phyloP scores from a whole-genome alignment of 1,140 invertebrate species.

The Dinothrombium tinctorium region DNA sequence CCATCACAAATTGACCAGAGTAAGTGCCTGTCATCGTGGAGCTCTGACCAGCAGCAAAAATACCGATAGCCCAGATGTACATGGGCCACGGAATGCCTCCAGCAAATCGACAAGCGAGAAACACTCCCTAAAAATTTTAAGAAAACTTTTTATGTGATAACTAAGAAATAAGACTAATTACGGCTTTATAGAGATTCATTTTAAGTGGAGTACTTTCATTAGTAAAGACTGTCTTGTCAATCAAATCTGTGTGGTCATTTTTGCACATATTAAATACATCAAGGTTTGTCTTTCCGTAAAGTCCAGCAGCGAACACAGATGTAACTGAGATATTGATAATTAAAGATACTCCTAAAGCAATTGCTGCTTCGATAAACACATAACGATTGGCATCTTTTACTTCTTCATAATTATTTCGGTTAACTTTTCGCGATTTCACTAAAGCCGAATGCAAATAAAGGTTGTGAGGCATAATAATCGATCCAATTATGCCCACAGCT shows the following conservation, averaged over 20 bases:
- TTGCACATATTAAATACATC: conserved; percentile 43
- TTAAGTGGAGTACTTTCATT: conserved; percentile 33
- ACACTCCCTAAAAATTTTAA: conserved; percentile 10
- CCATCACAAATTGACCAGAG: conserved; percentile 19
- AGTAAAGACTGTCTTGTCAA: conserved; percentile 11
- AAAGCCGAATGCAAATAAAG: conserved; percentile 77
- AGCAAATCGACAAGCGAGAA: conserved; percentile 16
- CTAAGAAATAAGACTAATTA: conserved; percentile 9
- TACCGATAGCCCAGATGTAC: conserved; percentile 33
- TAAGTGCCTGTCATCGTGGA: conserved; percentile 33
- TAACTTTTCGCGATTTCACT: conserved; percentile 65
- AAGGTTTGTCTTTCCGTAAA: conserved; percentile 41
- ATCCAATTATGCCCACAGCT: conserved; percentile 69
- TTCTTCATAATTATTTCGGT: conserved; percentile 41
- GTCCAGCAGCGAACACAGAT: conserved; percentile 58
- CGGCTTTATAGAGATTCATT: conserved; percentile 54
- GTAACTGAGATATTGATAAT: conserved; percentile 77
- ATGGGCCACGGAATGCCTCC: conserved; percentile 18
- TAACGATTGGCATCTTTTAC: conserved; percentile 65
- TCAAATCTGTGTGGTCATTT: background rate
- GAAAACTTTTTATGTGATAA: background rate
- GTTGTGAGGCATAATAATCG: conserved; percentile 88
- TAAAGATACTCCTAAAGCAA: conserved; percentile 61
- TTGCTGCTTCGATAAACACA: conserved; percentile 56
- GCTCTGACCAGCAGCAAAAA: conserved; percentile 30